These are phyloP conservation scores for Aphelenchoides besseyi DNA, from an alignment of 1,140 invertebrate genomes.

Conservation along the genomic window DNA sequence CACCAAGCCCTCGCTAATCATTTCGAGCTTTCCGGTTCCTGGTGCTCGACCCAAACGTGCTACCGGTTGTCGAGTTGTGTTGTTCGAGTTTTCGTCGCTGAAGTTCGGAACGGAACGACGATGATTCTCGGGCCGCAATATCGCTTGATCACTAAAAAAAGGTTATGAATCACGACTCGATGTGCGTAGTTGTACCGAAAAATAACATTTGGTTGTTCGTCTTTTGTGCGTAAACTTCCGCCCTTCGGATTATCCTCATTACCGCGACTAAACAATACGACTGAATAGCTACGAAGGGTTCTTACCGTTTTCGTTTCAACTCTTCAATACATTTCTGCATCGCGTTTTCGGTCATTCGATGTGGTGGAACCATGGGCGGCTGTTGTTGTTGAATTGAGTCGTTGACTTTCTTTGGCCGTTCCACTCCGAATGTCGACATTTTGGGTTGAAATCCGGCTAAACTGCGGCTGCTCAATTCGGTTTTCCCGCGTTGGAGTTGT, in stretches of 20 bases:
- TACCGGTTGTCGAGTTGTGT: background rate
- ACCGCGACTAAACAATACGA: constrained; percentile 8
- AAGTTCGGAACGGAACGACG: constrained; percentile 20
- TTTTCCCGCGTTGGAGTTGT: constrained; percentile 36
- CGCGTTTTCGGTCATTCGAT: constrained; percentile 26
- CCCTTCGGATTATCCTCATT: background rate
- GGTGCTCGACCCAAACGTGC: background rate
- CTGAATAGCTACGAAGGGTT: constrained; percentile 12
- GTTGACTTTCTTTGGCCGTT: constrained; percentile 5
- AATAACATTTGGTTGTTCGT: background rate
- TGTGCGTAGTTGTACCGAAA: background rate
- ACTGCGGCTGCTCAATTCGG: constrained; percentile 27
- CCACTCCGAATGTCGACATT: background rate
- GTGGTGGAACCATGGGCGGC: constrained; percentile 37
- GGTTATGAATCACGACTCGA: background rate
- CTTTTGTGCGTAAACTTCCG: background rate
- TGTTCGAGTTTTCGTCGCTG: background rate
- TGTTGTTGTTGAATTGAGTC: background rate
- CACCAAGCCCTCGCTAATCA: constrained; percentile 54
- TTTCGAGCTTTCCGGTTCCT: constrained; percentile 26
- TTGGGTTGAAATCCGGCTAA: constrained; percentile 17
- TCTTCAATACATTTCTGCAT: constrained; percentile 49
- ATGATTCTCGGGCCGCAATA: background rate
- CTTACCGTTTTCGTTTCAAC: constrained; percentile 42
- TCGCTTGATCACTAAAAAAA: background rate